Percentiles rank a stretch among this genome's conserved stretches.
Conservation (phyloP, 35 echinoderm and acorn worm species). For the Apostichopus parvimensis region DNA sequence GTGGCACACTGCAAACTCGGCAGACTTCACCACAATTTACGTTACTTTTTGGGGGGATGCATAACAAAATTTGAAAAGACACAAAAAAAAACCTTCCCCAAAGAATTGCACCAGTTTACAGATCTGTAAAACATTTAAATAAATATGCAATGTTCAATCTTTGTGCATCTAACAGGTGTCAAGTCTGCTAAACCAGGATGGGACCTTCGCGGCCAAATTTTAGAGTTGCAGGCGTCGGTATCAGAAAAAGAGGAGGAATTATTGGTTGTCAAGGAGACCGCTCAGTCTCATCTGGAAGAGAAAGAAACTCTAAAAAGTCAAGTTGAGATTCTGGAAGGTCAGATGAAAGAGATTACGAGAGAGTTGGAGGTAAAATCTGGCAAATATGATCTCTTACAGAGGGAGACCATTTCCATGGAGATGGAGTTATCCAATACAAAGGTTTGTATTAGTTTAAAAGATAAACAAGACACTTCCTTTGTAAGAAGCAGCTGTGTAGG, state of each 20-base stretch:
- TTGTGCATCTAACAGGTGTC: not conserved
- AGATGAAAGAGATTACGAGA: not conserved
- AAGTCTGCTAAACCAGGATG: slow-evolving; percentile 1
- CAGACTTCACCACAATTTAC: too few species aligned
- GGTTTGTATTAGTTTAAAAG: not conserved
- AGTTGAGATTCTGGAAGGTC: not conserved
- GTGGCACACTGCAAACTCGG: too few species aligned
- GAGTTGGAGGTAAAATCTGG: not conserved
- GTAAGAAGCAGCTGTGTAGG: not conserved
- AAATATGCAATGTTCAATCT: not conserved
- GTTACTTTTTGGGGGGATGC: too few species aligned
- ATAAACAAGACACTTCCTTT: not conserved
- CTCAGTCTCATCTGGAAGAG: not conserved
- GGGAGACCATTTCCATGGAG: slow-evolving; percentile 12
- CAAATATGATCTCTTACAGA: slow-evolving; percentile 4
- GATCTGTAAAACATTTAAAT: too few species aligned
- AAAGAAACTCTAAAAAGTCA: not conserved
- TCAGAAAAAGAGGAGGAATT: not conserved
- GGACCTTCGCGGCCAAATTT: slow-evolving; percentile 16
- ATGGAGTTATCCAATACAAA: slow-evolving; percentile 33
- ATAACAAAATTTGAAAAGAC: too few species aligned
- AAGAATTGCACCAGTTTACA: too few species aligned
- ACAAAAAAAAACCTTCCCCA: too few species aligned
- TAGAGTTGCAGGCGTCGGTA: not conserved
- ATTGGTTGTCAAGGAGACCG: too few species aligned